phyloP scores from a whole-genome alignment of 2,888 invertebrate species.

The Tigriopus californicus region DNA sequence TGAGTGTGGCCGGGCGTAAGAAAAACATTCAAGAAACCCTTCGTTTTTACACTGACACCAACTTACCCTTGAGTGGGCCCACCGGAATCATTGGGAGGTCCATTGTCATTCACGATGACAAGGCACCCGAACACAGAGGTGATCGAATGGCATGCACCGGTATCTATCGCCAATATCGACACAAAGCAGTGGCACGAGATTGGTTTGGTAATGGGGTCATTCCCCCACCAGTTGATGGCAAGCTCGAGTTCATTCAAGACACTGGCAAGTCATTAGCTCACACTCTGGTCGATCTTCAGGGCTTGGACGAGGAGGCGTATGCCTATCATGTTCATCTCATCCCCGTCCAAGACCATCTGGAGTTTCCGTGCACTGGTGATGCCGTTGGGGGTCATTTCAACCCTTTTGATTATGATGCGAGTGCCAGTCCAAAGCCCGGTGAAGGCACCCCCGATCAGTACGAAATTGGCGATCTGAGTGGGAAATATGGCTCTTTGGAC shows the following conservation, averaged over 20 bases:
- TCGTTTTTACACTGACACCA: constrained; percentile 54
- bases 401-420: constrained; percentile 49
- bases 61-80: constrained; percentile 53
- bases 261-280: constrained; percentile 65
- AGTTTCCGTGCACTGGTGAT: constrained; percentile 68
- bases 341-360: constrained; percentile 57
- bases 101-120: constrained; percentile 66
- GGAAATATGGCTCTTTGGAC: constrained; percentile 58
- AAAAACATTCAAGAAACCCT: constrained; percentile 43
- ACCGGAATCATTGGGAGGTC: constrained; percentile 57
- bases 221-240: constrained; percentile 37
- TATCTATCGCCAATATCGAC: constrained; percentile 10
- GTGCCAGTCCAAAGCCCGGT: constrained; percentile 38
- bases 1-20: constrained; percentile 49
- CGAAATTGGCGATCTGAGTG: constrained; percentile 36
- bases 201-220: constrained; percentile 64
- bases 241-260: constrained; percentile 63
- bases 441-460: constrained; percentile 66
- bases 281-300: constrained; percentile 53
- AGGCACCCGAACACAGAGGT: constrained; percentile 67
- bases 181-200: constrained; percentile 50
- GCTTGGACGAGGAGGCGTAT: constrained; percentile 40
- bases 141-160: constrained; percentile 70
- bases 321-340: constrained; percentile 70
- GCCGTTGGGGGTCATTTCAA: constrained; percentile 71